A percentile compares a stretch with the other conserved stretches of the same genome.
phyloP scores from a whole-genome alignment of 2,888 invertebrate species.

The Margaritifera margaritifera region DNA sequence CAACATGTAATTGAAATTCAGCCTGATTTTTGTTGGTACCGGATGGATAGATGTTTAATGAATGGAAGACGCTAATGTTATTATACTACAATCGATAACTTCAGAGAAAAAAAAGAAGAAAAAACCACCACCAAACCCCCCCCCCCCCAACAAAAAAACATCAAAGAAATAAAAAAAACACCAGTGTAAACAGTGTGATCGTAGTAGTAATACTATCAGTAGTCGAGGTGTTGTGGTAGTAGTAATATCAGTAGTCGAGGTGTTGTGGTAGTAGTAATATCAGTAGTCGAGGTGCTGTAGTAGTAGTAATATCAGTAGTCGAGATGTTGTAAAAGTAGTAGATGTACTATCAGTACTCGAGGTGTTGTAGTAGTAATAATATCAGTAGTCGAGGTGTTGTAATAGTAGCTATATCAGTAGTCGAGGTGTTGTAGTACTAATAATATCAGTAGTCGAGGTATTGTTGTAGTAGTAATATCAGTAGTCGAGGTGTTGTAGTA shows the following conservation, averaged over 20 bases:
- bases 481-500: constrained; percentile 2
- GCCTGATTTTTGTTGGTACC: no score
- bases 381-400: constrained; percentile 17
- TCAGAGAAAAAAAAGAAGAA: no score
- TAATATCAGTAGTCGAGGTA: constrained; percentile 1
- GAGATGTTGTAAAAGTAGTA: constrained; percentile 5
- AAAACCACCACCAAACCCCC: no score
- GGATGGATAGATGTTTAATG: no score
- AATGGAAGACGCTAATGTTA: not conserved
- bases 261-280: constrained; percentile 5
- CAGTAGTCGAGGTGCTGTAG: constrained; percentile 1
- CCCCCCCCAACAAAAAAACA: no score
- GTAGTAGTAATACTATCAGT: constrained; percentile 16
- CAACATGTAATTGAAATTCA: no score
- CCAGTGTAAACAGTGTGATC: no score
- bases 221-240: constrained; percentile 19
- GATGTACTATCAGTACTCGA: no score
- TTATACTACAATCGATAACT: no score
- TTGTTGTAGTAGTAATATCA: constrained; percentile 5
- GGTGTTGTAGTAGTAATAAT: no score
- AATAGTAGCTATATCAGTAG: constrained; percentile 18
- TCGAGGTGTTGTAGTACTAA: constrained; percentile 6
- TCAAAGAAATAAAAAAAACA: no score
- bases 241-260: constrained; percentile 15
- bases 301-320: constrained; percentile 8